Evolutionary conservation across 2,113 vertebrate genomes (phyloP).

Genomic region (Bufo gargarizans): DNA sequence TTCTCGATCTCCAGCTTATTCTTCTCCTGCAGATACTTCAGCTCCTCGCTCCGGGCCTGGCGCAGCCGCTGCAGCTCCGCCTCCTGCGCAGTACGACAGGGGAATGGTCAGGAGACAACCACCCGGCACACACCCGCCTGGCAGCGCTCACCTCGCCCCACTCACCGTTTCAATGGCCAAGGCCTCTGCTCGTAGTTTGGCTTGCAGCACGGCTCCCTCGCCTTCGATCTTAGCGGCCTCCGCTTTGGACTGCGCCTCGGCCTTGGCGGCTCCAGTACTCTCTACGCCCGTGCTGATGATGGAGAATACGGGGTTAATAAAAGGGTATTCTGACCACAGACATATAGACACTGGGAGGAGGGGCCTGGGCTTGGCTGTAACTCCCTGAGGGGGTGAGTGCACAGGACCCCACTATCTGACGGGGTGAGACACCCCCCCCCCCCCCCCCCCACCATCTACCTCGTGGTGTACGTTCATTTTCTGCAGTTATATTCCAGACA

Average conservation of each 20-base stretch:
- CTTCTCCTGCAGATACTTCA: constrained; percentile 75
- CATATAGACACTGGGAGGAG: neutral
- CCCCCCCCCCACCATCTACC: too few relatives aligned
- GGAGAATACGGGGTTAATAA: neutral
- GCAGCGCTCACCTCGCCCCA: neutral
- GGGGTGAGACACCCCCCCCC: too few relatives aligned
- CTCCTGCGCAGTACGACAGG: constrained; percentile 68
- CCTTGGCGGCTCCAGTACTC: constrained; percentile 84
- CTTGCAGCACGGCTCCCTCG: constrained; percentile 83
- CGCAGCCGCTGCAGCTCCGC: constrained; percentile 78
- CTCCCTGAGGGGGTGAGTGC: too few relatives aligned
- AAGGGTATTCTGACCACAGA: neutral
- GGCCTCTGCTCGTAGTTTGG: constrained; percentile 83
- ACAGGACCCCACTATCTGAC: too few relatives aligned
- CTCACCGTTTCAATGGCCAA: constrained; percentile 79
- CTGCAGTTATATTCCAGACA: too few relatives aligned
- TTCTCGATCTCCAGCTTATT: constrained; percentile 78
- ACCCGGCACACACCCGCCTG: neutral
- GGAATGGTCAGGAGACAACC: neutral
- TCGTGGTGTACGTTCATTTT: too few relatives aligned
- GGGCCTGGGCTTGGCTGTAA: too few relatives aligned
- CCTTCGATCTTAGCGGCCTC: constrained; percentile 86
- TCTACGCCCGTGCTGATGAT: constrained; percentile 79
- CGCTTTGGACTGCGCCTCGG: constrained; percentile 80
- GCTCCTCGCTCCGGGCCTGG: constrained; percentile 79